These are phyloP conservation scores for Heteromyza rotundicornis DNA, from an alignment of 2,888 invertebrate species.

Conservation along the genomic window DNA sequence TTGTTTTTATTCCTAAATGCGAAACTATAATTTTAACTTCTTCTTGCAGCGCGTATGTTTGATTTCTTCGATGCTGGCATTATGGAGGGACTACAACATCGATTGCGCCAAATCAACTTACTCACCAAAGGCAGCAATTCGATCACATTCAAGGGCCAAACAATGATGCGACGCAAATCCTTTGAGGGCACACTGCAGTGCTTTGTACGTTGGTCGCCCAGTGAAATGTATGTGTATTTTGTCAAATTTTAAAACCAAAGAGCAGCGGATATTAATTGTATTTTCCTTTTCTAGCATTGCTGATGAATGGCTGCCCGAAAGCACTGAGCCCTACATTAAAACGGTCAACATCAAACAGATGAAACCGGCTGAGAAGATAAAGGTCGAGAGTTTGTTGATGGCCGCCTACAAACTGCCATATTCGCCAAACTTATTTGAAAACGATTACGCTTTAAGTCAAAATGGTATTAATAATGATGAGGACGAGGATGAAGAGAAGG, in stretches of 20 bases:
- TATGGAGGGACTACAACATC: slow-evolving; percentile 90
- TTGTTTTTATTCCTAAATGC: not conserved
- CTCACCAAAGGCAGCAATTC: slow-evolving; percentile 72
- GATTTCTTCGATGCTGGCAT: slow-evolving; percentile 92
- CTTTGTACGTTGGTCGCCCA: slow-evolving; percentile 83
- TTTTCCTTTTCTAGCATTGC: slow-evolving; percentile 70
- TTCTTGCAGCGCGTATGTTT: slow-evolving; percentile 80
- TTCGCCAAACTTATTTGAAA: slow-evolving; percentile 52
- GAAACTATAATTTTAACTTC: not conserved
- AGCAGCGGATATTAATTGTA: not conserved
- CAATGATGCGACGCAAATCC: slow-evolving; percentile 71
- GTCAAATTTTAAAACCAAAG: too few relatives aligned
- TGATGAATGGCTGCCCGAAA: slow-evolving; percentile 85
- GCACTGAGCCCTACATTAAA: slow-evolving; percentile 71
- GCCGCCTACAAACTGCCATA: slow-evolving; percentile 57
- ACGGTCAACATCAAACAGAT: slow-evolving; percentile 63
- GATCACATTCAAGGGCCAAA: slow-evolving; percentile 74
- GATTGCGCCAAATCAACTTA: slow-evolving; percentile 72
- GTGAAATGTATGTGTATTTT: slow-evolving; percentile 83
- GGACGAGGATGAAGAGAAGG: slow-evolving; percentile 16
- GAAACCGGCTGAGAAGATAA: slow-evolving; percentile 56
- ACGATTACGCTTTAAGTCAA: slow-evolving; percentile 42
- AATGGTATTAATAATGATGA: not conserved
- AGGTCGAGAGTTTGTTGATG: slow-evolving; percentile 53
- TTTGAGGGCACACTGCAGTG: slow-evolving; percentile 73